Conservation (phyloP, 2,888 invertebrate genomes). For the Salticus scenicus region DNA sequence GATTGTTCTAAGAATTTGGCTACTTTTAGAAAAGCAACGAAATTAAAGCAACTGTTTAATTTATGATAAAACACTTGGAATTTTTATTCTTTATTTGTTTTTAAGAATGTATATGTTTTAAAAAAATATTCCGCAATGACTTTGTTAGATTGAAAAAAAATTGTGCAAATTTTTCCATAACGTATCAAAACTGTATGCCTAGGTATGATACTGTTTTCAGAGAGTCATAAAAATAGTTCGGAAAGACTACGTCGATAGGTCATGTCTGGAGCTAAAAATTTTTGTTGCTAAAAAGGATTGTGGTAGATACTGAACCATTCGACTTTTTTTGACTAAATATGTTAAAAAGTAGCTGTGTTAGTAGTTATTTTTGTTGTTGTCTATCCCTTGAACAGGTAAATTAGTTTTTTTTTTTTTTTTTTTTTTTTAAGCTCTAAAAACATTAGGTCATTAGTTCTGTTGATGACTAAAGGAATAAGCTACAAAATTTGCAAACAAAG, state of each 20-base stretch:
- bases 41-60: too few species aligned
- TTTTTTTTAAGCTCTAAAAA: neutral
- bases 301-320: conserved; percentile 7
- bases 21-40: too few species aligned
- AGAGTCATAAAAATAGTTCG: conserved; percentile 16
- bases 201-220: conserved; percentile 22
- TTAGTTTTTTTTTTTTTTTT: too few species aligned
- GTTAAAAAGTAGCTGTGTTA: neutral
- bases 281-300: conserved; percentile 35
- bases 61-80: too few species aligned
- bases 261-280: conserved; percentile 40
- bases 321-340: conserved; percentile 12
- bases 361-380: neutral
- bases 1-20: too few species aligned
- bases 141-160: too few species aligned
- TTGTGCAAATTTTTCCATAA: too few species aligned
- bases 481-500: neutral
- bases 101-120: too few species aligned
- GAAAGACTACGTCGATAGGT: conserved; percentile 33
- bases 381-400: neutral
- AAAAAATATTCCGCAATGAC: too few species aligned
- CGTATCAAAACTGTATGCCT: conserved; percentile 46
- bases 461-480: neutral
- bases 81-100: too few species aligned
- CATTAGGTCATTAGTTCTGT: neutral